phyloP scores from a whole-genome alignment of 1,140 invertebrate genomes.

The Diabrotica virgifera region DNA sequence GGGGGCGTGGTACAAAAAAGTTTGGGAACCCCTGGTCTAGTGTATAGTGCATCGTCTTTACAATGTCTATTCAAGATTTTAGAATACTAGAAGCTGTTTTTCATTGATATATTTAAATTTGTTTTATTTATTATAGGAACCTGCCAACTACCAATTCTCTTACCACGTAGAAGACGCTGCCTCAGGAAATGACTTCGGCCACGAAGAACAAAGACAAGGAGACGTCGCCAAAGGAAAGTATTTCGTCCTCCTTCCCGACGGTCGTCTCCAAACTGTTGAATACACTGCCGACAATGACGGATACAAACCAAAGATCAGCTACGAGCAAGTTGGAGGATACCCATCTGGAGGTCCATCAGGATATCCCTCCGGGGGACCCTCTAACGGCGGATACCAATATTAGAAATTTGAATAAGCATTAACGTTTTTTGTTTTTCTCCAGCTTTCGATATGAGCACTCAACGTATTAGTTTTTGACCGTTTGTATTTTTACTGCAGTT shows the following conservation, averaged over 20 bases:
- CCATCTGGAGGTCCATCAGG: conserved; percentile 47
- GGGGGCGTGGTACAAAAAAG: too few relatives aligned
- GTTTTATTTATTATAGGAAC: conserved; percentile 47
- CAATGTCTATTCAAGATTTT: too few relatives aligned
- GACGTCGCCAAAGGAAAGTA: conserved; percentile 66
- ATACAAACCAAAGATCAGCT: conserved; percentile 72
- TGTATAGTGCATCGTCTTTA: too few relatives aligned
- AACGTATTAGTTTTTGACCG: too few relatives aligned
- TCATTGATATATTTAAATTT: background rate
- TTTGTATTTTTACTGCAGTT: too few relatives aligned
- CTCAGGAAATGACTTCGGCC: conserved; percentile 69
- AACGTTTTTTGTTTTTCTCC: too few relatives aligned
- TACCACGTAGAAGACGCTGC: conserved; percentile 68
- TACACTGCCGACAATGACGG: conserved; percentile 75
- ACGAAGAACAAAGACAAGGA: conserved; percentile 67
- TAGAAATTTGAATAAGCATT: conserved; percentile 3
- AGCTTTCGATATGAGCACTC: too few relatives aligned
- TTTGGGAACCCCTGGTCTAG: too few relatives aligned
- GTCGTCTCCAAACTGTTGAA: conserved; percentile 71
- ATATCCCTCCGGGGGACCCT: conserved; percentile 27
- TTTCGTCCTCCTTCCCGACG: conserved; percentile 72
- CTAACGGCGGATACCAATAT: conserved; percentile 18
- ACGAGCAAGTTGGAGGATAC: conserved; percentile 60
- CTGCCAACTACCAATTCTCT: conserved; percentile 72
- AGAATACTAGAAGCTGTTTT: too few relatives aligned